Evolutionary conservation across 2,113 vertebrate genomes (phyloP).

Genomic region (Plestiodon gilberti): DNA sequence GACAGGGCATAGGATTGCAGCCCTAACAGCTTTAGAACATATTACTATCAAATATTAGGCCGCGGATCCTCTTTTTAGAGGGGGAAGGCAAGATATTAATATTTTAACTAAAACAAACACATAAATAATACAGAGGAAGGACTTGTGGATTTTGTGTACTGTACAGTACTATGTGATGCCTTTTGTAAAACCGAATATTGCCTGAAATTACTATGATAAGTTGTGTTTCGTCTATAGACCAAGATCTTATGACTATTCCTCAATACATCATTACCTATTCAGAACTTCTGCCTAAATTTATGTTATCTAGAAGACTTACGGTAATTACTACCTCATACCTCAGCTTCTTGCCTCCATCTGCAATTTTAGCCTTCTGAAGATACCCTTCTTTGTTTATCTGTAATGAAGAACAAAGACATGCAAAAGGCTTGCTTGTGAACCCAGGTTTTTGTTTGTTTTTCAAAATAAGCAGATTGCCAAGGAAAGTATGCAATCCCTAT

Average conservation of each 20-base stretch:
- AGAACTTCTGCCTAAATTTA: neutral
- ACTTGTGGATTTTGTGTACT: neutral
- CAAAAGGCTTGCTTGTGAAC: conserved; percentile 46
- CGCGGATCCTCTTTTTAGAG: too few relatives aligned
- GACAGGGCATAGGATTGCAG: too few relatives aligned
- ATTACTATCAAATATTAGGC: too few relatives aligned
- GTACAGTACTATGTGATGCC: neutral
- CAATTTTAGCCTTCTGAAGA: conserved; percentile 92
- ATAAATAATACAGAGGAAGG: neutral
- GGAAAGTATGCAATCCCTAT: neutral
- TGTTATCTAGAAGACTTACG: neutral
- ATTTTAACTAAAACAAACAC: too few relatives aligned
- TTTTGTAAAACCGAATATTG: too few relatives aligned
- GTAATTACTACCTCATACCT: conserved; percentile 75
- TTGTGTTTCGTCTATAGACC: neutral
- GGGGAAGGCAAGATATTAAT: too few relatives aligned
- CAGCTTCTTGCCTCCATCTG: conserved; percentile 90
- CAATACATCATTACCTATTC: neutral
- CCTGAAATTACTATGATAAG: neutral
- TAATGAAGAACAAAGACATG: conserved; percentile 45
- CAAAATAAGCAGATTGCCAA: neutral
- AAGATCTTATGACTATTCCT: neutral
- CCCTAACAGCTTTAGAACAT: neutral
- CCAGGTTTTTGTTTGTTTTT: neutral
- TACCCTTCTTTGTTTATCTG: conserved; percentile 89